These are phyloP conservation scores for Sthenelais limicola DNA, from an alignment of 2,888 invertebrate genomes.

Conservation along the genomic window DNA sequence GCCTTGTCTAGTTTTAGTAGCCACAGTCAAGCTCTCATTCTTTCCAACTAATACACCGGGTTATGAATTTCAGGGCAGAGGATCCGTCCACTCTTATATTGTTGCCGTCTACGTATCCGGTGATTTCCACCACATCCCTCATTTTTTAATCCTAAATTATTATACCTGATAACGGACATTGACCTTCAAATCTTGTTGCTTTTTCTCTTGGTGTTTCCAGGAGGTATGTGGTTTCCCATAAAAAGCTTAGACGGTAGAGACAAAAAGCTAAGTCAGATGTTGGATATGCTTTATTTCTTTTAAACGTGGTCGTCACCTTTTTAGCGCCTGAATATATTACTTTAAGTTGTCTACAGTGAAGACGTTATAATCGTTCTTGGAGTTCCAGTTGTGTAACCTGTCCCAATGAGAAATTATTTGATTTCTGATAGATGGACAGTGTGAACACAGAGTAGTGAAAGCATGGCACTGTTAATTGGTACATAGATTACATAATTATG, in stretches of 20 bases:
- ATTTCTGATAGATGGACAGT: no score
- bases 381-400: constrained; percentile 23
- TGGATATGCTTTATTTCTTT: constrained; percentile 32
- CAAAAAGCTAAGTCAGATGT: constrained; percentile 36
- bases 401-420: constrained; percentile 1
- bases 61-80: no score
- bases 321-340: constrained; percentile 2
- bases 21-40: no score
- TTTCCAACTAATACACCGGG: no score
- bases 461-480: constrained; percentile 33
- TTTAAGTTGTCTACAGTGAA: constrained; percentile 24
- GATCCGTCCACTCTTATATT: no score
- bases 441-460: constrained; percentile 30
- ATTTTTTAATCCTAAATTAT: not conserved
- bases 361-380: constrained; percentile 10
- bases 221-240: constrained; percentile 35
- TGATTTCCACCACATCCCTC: not conserved
- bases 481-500: no score
- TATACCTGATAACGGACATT: not conserved
- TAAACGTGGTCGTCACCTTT: constrained; percentile 21
- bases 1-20: no score
- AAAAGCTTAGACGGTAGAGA: constrained; percentile 33
- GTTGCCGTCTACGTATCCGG: no score
- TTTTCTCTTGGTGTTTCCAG: constrained; percentile 39
- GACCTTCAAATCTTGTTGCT: constrained; percentile 34